Evolutionary conservation across 2,888 invertebrate genomes (phyloP).

Genomic region (Nomada ruficornis): DNA sequence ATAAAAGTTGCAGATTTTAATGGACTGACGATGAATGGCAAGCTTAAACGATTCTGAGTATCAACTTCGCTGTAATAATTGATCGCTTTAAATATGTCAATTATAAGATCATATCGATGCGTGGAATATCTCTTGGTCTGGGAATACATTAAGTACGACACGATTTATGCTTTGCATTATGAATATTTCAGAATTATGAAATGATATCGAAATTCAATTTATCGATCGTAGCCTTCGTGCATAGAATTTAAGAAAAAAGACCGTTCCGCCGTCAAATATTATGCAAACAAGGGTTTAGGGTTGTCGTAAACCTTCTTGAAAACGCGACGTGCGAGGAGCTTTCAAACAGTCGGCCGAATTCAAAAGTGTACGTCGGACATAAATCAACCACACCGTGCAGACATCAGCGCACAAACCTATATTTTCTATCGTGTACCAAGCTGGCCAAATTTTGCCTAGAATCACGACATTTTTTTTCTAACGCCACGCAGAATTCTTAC

Average conservation of each 20-base stretch:
- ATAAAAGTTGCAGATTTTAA: constrained; percentile 28
- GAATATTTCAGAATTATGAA: background rate
- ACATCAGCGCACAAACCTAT: background rate
- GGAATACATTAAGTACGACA: background rate
- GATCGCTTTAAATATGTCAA: constrained; percentile 12
- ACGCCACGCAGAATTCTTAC: background rate
- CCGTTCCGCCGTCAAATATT: constrained; percentile 46
- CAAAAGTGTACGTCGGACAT: constrained; percentile 32
- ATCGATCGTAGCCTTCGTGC: background rate
- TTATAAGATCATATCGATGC: background rate
- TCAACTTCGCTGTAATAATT: constrained; percentile 25
- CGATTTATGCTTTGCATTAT: background rate
- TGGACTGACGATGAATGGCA: constrained; percentile 1
- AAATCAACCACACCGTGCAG: constrained; percentile 18
- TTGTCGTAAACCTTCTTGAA: constrained; percentile 11
- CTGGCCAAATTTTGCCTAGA: too few species aligned
- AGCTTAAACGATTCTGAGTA: constrained; percentile 43
- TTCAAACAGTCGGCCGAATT: constrained; percentile 43
- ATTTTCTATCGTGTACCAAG: background rate
- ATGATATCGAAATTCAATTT: constrained; percentile 1
- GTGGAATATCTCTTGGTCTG: background rate
- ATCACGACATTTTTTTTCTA: background rate
- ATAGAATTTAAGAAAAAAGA: constrained; percentile 15
- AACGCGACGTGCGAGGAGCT: constrained; percentile 33
- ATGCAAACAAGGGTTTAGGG: constrained; percentile 41